Conservation (phyloP, 2,113 vertebrate genomes). For the Symphodus melops region DNA sequence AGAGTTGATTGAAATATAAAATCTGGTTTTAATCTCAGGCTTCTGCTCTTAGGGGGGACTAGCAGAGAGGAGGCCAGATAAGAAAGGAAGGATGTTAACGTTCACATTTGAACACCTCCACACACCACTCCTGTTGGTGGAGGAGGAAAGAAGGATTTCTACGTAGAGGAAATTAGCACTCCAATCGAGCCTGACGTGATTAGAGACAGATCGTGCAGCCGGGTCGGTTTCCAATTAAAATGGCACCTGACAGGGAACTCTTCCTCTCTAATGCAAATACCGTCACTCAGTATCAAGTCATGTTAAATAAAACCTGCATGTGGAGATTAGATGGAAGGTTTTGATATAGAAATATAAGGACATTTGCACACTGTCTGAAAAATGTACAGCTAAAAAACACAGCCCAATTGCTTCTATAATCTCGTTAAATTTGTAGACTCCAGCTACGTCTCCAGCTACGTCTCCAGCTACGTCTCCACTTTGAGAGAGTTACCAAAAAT, state of each 20-base stretch:
- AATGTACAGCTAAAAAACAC: not conserved
- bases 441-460: not conserved
- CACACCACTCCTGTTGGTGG: constrained; percentile 16
- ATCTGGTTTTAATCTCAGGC: constrained; percentile 22
- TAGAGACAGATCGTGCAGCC: constrained; percentile 19
- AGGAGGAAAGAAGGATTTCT: constrained; percentile 10
- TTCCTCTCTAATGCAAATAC: constrained; percentile 19
- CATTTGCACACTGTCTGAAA: too few relatives aligned
- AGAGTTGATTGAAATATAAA: constrained; percentile 1
- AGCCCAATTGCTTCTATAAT: not conserved
- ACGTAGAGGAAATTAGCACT: constrained; percentile 34
- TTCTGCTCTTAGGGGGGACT: constrained; percentile 3
- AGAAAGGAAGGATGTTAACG: constrained; percentile 5
- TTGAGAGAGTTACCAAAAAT: not conserved
- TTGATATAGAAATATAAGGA: not conserved
- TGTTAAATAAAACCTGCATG: not conserved
- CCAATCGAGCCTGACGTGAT: constrained; percentile 28
- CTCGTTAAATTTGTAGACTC: not conserved
- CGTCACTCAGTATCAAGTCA: constrained; percentile 10
- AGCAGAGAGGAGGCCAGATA: constrained; percentile 14
- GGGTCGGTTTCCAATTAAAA: constrained; percentile 34
- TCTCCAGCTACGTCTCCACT: not conserved
- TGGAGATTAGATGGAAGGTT: not conserved
- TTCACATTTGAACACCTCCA: constrained; percentile 15
- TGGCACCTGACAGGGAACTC: constrained; percentile 7